phyloP scores from a whole-genome alignment of 2,888 invertebrate species.

The Conistra vaccinii region DNA sequence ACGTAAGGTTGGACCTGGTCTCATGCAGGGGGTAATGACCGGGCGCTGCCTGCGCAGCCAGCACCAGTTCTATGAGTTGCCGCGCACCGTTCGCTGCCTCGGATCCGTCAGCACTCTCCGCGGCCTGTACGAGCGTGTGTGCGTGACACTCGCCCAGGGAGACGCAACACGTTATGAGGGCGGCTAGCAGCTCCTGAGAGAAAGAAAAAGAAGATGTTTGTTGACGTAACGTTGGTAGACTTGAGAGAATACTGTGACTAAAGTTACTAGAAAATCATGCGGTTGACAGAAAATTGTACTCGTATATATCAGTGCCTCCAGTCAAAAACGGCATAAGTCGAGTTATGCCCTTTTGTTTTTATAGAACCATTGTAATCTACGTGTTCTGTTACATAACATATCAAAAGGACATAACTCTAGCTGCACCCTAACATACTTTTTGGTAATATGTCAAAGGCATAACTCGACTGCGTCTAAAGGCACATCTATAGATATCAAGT shows the following conservation, averaged over 20 bases:
- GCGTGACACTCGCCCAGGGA: constrained; percentile 94
- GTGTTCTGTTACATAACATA: too few relatives aligned
- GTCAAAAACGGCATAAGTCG: too few relatives aligned
- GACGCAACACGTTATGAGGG: constrained; percentile 92
- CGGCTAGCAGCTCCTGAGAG: constrained; percentile 92
- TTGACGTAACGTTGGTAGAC: not conserved
- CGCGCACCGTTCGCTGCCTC: constrained; percentile 68
- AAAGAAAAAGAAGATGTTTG: not conserved
- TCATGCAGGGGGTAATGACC: constrained; percentile 97
- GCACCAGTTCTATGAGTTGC: constrained; percentile 93
- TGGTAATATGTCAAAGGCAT: too few relatives aligned
- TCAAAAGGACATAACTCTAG: too few relatives aligned
- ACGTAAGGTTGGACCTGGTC: constrained; percentile 95
- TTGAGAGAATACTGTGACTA: not conserved
- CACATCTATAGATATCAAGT: too few relatives aligned
- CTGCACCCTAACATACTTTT: too few relatives aligned
- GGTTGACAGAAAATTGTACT: not conserved
- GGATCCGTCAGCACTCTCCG: constrained; percentile 73
- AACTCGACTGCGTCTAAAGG: too few relatives aligned
- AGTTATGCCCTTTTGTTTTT: too few relatives aligned
- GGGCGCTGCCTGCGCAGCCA: constrained; percentile 94
- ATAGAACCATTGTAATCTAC: too few relatives aligned
- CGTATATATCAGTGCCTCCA: too few relatives aligned
- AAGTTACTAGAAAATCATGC: not conserved
- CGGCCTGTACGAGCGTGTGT: constrained; percentile 81